A percentile compares a stretch with the other conserved stretches of the same genome.
Conservation (phyloP, 2,888 invertebrate species). For the Lycocerus yunnanus region DNA sequence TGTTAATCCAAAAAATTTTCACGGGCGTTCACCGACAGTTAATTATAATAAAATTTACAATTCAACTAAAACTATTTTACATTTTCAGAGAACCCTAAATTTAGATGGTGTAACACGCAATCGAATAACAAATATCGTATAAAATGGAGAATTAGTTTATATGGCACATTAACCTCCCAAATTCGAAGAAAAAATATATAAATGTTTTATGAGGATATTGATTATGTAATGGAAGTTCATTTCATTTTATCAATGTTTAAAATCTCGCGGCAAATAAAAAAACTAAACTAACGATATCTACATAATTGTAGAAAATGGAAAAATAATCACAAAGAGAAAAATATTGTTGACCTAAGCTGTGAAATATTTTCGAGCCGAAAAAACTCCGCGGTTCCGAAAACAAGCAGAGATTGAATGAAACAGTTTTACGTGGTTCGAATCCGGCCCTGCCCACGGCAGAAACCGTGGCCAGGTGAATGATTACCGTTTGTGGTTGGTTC, state of each 20-base stretch:
- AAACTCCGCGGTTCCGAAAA: no score
- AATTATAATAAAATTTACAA: background rate
- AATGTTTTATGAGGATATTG: slow-evolving; percentile 27
- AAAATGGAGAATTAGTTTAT: background rate
- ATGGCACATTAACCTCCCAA: background rate
- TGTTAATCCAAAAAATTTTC: background rate
- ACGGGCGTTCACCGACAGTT: background rate
- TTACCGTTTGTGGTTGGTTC: background rate
- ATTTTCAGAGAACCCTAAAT: background rate
- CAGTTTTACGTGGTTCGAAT: background rate
- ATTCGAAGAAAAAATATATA: slow-evolving; percentile 17
- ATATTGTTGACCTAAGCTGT: background rate
- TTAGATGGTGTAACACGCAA: background rate
- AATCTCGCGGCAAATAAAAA: background rate
- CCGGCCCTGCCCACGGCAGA: background rate
- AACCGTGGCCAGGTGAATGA: background rate
- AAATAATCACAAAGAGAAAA: background rate
- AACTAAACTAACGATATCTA: background rate
- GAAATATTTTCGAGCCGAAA: background rate
- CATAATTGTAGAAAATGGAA: background rate
- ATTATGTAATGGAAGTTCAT: slow-evolving; percentile 20
- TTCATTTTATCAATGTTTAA: background rate
- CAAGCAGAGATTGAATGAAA: background rate
- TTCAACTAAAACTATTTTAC: background rate
- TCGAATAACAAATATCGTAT: background rate